Base-by-base conservation (phyloP, 1,140 invertebrate genomes). In the Dolichoris vasculosae region DNA sequence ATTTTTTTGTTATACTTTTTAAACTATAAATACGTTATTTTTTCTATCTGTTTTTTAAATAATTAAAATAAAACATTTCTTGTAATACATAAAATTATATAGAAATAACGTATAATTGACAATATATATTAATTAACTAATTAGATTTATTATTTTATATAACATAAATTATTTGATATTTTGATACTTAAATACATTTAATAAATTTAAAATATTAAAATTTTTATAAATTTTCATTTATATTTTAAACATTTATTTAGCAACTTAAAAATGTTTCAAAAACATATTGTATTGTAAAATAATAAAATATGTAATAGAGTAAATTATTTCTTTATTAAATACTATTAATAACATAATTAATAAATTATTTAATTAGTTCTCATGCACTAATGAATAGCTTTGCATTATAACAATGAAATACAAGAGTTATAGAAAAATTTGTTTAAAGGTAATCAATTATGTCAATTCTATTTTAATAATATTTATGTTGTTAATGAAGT, bases 311-410 rank as follows among this genome's bases (percentile, higher is more conserved):
- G 43, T 63, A 80, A 79, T 71, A 64, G 8, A 76, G n/a, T n/a
- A 26, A 76, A 85, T 81, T 20, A 30, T 35, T 80, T 71, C 13
- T 20, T 38, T 40, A 38, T 59, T 51, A 84, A 85, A 75, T 30
- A n/a, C 30, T n/a, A n/a, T n/a, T n/a, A n/a, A n/a, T n/a, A 80
- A 40, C 63, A 81, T 81, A 80, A 85, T 64, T 85, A 85, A 81
- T 59, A 30, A 85, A 71, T 55, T 43, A 79, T 85, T 81, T 64
- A 48, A 85, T 85, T 85, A 63, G 77, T 59, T 80, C 20, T 55
- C 23, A 26, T 46, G n/a, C 23, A 26, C 35, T 1, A 35, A 51
- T 40, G 73, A 84, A 48, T 80, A 32, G 64, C 64, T 59, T 67
- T n/a, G 48, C 48, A 80, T 59, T 79, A 71, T 17, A 55, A 69